Base-by-base conservation (phyloP, 2,797 vertebrate genomes). In the Crenuchus spilurus region DNA sequence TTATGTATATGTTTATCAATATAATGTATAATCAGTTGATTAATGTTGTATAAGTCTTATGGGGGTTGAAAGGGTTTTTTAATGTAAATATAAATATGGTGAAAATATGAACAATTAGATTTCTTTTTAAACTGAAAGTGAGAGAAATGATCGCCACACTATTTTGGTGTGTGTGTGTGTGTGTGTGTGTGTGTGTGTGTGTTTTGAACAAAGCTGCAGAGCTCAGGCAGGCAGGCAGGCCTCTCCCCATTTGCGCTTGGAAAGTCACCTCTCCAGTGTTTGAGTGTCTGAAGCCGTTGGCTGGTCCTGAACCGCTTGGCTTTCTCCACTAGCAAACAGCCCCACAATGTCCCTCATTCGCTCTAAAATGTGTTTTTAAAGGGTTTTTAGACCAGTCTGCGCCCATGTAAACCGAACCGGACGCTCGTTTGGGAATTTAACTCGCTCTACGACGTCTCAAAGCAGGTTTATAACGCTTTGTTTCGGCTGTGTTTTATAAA, bases 261-360 rank as follows among this genome's bases (percentile, higher is more conserved):
- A 87, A 41, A 77, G 90, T 95, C 92, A 85, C 87, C 89, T 55
- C 84, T 83, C 81, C 62, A 60, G 85, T 83, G 92, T 87, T 85
- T 74, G 91, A 87, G 92, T 88, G 91, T 91, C 91, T 92, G 92
- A 87, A 94, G 95, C 95, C 94, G 94, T 94, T 95, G 96, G 95
- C 96, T 94, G 94, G 93, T 92, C 85, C 88, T 91, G 94, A 94
- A 92, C 93, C 93, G 94, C 92, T 96, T 95, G 96, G 95, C 96
- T 93, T 94, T 95, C 93, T 94, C 93, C 88, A 93, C 91, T 90
- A 94, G 93, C 92, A 94, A 94, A 93, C 94, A 91, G 92, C 91
- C 89, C 84, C 85, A 91, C 93, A 91, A 92, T 93, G 91, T 88
- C 88, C 88, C 92, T 90, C 90, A 86, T 92, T 93, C 92, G 91